Conservation (phyloP, 2,797 vertebrate genomes). For the Melanotaenia trifasciata region DNA sequence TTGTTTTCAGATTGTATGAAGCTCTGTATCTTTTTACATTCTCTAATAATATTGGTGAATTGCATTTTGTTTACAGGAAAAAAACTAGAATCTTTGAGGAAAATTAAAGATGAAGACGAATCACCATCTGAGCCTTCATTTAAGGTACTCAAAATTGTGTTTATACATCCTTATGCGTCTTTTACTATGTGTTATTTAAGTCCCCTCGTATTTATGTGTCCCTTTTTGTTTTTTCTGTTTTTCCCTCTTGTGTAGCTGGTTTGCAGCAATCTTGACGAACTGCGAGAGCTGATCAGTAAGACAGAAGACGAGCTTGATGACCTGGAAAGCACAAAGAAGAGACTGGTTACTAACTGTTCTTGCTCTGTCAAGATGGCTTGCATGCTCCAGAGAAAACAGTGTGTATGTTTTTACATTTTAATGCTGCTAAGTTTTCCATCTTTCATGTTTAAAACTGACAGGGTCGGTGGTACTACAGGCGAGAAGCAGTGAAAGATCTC, state of each 20-base stretch:
- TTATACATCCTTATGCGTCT: background rate
- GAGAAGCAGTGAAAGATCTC: slow-evolving; percentile 94
- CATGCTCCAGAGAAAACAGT: background rate
- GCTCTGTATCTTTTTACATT: background rate
- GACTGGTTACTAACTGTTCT: slow-evolving; percentile 83
- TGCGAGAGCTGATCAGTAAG: slow-evolving; percentile 95
- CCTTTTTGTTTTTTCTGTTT: background rate
- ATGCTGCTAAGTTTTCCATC: slow-evolving; percentile 7
- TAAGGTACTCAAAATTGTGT: slow-evolving; percentile 83
- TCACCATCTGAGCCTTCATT: slow-evolving; percentile 87
- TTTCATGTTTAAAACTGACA: slow-evolving; percentile 73
- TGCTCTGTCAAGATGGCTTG: background rate
- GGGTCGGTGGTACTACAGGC: slow-evolving; percentile 92
- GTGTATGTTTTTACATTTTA: slow-evolving; percentile 6
- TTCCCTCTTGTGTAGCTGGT: slow-evolving; percentile 85
- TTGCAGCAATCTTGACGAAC: slow-evolving; percentile 95
- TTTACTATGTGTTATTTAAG: background rate
- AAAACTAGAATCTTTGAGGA: slow-evolving; percentile 86
- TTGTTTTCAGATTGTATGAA: slow-evolving; percentile 2
- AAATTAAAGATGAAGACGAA: slow-evolving; percentile 85
- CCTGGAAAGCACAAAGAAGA: slow-evolving; percentile 95
- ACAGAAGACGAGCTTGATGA: slow-evolving; percentile 95
- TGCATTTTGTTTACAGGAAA: slow-evolving; percentile 83
- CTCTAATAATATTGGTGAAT: background rate
- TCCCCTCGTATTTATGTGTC: background rate